Conservation (phyloP, 2,888 invertebrate genomes). For the Latheticus oryzae region DNA sequence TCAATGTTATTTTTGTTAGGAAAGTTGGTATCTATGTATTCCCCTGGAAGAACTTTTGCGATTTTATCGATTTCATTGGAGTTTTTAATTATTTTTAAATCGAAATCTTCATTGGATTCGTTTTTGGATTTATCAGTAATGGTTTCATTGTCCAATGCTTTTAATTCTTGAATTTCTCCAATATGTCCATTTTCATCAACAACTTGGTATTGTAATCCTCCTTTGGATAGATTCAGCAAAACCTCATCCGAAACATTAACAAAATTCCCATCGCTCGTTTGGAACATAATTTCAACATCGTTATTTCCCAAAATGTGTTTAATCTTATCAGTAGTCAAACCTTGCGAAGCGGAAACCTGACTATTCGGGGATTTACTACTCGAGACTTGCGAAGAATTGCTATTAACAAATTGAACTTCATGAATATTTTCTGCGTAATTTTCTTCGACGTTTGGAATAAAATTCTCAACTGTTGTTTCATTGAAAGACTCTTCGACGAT, state of each 20-base stretch:
- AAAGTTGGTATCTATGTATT: slow-evolving; percentile 20
- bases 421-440: slow-evolving; percentile 49
- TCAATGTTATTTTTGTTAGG: slow-evolving; percentile 17
- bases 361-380: slow-evolving; percentile 5
- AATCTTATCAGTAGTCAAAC: slow-evolving; percentile 58
- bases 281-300: slow-evolving; percentile 71
- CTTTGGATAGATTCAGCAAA: slow-evolving; percentile 63
- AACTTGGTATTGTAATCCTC: slow-evolving; percentile 61
- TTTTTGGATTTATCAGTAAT: background rate
- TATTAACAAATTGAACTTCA: slow-evolving; percentile 44
- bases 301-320: slow-evolving; percentile 61
- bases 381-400: slow-evolving; percentile 35
- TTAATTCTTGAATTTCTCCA: slow-evolving; percentile 60
- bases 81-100: slow-evolving; percentile 14
- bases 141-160: slow-evolving; percentile 34
- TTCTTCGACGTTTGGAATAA: slow-evolving; percentile 58
- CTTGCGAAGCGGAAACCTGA: slow-evolving; percentile 34
- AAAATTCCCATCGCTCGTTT: slow-evolving; percentile 74
- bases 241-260: slow-evolving; percentile 75
- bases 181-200: slow-evolving; percentile 62
- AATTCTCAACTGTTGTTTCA: slow-evolving; percentile 63
- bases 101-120: slow-evolving; percentile 4
- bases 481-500: slow-evolving; percentile 64
- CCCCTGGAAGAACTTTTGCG: slow-evolving; percentile 14
- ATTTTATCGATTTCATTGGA: slow-evolving; percentile 8